Conservation (phyloP, 2,113 vertebrate species). For the Brachypteracias leptosomus region DNA sequence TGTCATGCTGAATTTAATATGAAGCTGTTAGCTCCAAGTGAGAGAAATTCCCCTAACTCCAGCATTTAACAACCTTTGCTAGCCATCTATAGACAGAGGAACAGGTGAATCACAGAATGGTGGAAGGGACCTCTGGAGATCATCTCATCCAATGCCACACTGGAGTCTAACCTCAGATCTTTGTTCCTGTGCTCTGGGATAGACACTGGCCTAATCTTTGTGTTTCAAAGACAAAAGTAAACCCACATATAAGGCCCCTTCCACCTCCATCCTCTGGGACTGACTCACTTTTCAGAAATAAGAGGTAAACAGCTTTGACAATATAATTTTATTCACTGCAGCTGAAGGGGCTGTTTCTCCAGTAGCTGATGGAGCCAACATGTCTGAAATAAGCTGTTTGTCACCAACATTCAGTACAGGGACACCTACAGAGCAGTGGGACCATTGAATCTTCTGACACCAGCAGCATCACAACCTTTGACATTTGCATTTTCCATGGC, state of each 20-base stretch:
- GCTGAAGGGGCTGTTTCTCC: neutral
- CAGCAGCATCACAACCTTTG: neutral
- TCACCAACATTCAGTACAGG: neutral
- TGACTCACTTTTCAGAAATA: neutral
- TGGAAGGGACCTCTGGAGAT: too few relatives aligned
- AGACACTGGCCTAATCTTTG: neutral
- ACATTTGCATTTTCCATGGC: neutral
- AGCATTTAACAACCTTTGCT: neutral
- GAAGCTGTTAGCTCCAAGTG: neutral
- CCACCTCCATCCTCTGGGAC: neutral
- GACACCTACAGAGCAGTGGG: neutral
- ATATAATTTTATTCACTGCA: fast-evolving
- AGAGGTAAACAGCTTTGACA: neutral
- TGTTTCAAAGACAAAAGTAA: neutral
- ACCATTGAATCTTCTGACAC: neutral
- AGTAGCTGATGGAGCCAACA: neutral
- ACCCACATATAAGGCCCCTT: neutral
- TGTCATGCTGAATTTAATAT: neutral
- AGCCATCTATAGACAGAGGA: neutral
- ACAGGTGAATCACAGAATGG: too few relatives aligned
- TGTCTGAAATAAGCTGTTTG: neutral
- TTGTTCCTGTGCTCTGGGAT: neutral
- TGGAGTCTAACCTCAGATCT: neutral
- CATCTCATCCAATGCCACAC: too few relatives aligned
- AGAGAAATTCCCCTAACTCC: neutral